A percentile compares a stretch with the other conserved stretches of the same genome.
phyloP scores from a whole-genome alignment of 2,888 invertebrate genomes.

The Drosophila colorata region DNA sequence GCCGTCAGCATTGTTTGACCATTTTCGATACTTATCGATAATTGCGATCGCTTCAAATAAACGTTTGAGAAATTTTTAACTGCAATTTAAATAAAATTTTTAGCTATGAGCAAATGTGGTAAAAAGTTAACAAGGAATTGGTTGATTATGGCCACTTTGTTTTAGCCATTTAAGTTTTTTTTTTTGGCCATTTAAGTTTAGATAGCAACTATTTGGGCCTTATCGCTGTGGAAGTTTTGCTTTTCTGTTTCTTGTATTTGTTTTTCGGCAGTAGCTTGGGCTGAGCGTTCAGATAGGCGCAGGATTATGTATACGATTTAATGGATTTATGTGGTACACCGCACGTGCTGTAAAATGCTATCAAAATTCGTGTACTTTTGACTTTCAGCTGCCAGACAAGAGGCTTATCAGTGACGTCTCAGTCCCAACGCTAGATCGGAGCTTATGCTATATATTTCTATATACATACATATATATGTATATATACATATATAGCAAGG shows the following conservation, averaged over 20 bases:
- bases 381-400: conserved; percentile 25
- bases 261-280: conserved; percentile 1
- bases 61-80: background rate
- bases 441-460: conserved; percentile 33
- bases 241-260: background rate
- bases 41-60: conserved; percentile 8
- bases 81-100: background rate
- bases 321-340: conserved; percentile 3
- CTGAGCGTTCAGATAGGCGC: conserved; percentile 1
- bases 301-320: conserved; percentile 27
- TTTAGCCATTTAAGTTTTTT: too few relatives aligned
- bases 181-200: background rate
- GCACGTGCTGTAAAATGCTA: background rate
- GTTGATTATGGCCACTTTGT: background rate
- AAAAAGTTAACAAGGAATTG: background rate
- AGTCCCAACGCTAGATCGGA: conserved; percentile 3
- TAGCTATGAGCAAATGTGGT: background rate
- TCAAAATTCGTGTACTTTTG: conserved; percentile 42
- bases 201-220: conserved; percentile 13
- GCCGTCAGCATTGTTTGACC: background rate
- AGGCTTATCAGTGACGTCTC: conserved; percentile 51
- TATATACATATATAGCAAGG: conserved; percentile 25
- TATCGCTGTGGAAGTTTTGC: conserved; percentile 8
- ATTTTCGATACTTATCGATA: conserved; percentile 47
- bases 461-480: too few relatives aligned